Evolutionary conservation across 2,888 invertebrate species (phyloP), one percentile per base, ranked within the genome.

Genomic region (Lapara coniferarum): DNA sequence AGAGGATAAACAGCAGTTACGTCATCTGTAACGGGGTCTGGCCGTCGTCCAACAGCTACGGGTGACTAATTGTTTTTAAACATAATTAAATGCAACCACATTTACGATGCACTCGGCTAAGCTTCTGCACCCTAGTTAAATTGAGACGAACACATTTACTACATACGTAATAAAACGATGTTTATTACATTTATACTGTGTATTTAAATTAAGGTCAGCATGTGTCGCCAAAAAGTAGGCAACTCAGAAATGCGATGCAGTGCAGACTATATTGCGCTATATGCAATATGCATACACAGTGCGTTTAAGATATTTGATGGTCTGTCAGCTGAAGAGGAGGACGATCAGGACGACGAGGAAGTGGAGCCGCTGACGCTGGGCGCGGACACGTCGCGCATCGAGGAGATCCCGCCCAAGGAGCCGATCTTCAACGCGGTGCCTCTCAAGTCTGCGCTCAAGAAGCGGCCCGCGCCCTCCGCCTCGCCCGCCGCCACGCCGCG

Each of bases 351-450:
- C 73, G 95, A 95, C 76, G 95, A 95, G 66, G 96, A 96, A 72
- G 95, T 95, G 72, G 96, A 96, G 77, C 95, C 93, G 90, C 88
- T 93, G 90, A 81, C 93, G 91, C 80, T 93, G 94, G 89, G 93
- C 93, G 77, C 95, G 80, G 98, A 98, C 90, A 97, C 97, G 71
- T 96, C 96, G 70, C 95, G 97, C 76, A 96, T 98, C 73, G 98
- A 98, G 89, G 98, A 98, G 93, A 98, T 98, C 82, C 98, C 98
- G 78, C 98, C 98, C 71, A 98, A 98, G 92, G 98, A 98, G 94
- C 98, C 98, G 57, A 96, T 96, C 84, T 97, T 97, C 91, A 97
- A 97, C 92, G 98, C 98, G 77, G 96, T 98, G 95, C 98, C 98
- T 75, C 95, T 98, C 73, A 98, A 98, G 90, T 98, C 98, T 68